Evolutionary conservation across 2,888 invertebrate genomes (phyloP), one percentile per base, ranked within the genome.

Genomic region (Hemicrepidius hirtus): DNA sequence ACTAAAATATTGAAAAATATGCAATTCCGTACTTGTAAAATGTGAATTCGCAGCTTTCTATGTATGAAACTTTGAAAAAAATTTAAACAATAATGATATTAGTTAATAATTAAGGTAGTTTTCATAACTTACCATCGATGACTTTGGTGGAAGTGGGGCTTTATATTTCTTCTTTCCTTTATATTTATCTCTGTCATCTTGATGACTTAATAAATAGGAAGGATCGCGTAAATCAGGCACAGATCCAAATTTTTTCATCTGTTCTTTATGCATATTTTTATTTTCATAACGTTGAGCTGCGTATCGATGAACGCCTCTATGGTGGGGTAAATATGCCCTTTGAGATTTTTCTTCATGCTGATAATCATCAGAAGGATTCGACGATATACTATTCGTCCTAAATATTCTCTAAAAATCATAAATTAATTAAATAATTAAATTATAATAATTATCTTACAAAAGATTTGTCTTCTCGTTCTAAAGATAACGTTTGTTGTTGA

Each of bases 151-250:
- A 71, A 91, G 89, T 16, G 94, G 94, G 1, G 95, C 95, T 87
- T 92, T 91, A 83, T 94, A 94, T 85, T 94, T 94, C 84, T 95
- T 92, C 81, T 92, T 92, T 69, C 90, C 89, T 85, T 85, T 87
- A 68, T 81, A 85, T 76, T 86, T 87, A 73, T 89, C 89, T 80
- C 88, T 88, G 59, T 86, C 85, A 24, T 86, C 84, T 28, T 62
- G 37, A 20, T 20, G 13, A 18, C 13, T 55, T 57, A 41, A 16
- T 13, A 46, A 13, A n/a, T 73, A 76, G 4, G 75, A 59, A 16
- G 81, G 70, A 50, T 78, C 79, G 24, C 86, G 82, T 40, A 94
- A 86, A 85, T 95, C 94, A 16, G 94, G 94, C 82, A 94, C 94
- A 60, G 94, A 94, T 60, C 92, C 93, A 84, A 92, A 94, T 78